Evolutionary conservation across 2,113 vertebrate species (phyloP).

Genomic region (Pagrus major): DNA sequence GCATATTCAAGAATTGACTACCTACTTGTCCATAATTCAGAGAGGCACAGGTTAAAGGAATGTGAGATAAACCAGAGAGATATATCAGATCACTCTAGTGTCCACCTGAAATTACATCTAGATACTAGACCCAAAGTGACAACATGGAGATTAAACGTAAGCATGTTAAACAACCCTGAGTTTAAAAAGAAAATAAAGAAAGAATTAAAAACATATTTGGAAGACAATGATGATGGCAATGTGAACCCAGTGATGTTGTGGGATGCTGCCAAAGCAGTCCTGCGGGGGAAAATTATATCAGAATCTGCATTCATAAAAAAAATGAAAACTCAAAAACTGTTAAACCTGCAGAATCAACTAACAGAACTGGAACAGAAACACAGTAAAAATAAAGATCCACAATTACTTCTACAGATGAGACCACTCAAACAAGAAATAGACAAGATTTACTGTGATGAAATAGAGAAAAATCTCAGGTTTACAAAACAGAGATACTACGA

Average conservation of each 20-base stretch:
- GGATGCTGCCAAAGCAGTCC: neutral
- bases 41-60: too few relatives aligned
- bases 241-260: conserved; percentile 2
- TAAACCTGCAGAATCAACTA: too few relatives aligned
- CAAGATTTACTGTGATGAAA: neutral
- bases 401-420: neutral
- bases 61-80: neutral
- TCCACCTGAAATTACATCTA: too few relatives aligned
- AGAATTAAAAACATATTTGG: neutral
- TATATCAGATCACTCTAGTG: too few relatives aligned
- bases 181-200: conserved; percentile 5
- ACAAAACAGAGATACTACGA: conserved; percentile 10
- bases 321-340: too few relatives aligned
- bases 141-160: conserved; percentile 3
- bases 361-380: too few relatives aligned
- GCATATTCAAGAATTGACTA: too few relatives aligned
- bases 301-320: neutral
- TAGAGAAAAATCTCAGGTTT: conserved; percentile 10
- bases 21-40: neutral
- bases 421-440: conserved; percentile 18
- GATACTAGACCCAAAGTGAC: too few relatives aligned
- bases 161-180: neutral
- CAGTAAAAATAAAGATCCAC: neutral
- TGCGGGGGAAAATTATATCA: conserved; percentile 11
- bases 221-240: neutral